Evolutionary conservation across 2,888 invertebrate species (phyloP).

Genomic region (Lasioglossum vierecki): DNA sequence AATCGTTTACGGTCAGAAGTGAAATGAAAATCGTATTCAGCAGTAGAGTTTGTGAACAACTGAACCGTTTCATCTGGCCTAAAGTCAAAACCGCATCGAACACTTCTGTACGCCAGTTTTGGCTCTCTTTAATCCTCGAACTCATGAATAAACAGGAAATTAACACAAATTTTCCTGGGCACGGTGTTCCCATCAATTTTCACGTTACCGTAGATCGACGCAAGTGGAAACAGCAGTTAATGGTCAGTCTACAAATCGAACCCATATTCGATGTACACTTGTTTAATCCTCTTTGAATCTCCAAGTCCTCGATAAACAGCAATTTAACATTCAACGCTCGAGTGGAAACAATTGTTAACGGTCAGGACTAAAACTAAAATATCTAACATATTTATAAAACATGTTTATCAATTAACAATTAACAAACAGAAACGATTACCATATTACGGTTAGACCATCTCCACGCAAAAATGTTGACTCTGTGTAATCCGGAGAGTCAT

Average conservation of each 20-base stretch:
- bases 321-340: no score
- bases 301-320: no score
- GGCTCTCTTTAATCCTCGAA: not conserved
- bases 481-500: not conserved
- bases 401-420: no score
- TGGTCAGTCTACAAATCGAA: not conserved
- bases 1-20: not conserved
- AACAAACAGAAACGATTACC: no score
- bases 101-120: not conserved
- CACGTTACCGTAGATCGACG: not conserved
- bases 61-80: not conserved
- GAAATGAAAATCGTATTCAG: not conserved
- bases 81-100: not conserved
- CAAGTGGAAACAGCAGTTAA: not conserved
- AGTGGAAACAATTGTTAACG: no score
- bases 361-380: no score
- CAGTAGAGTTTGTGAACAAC: not conserved
- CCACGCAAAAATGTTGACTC: not conserved
- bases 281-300: no score
- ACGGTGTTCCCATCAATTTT: no score
- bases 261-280: not conserved
- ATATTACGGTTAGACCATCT: no score
- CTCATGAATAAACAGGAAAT: not conserved
- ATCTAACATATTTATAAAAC: no score
- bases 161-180: not conserved